Evolutionary conservation across 2,797 vertebrate genomes (phyloP), one percentile per base, ranked within the genome.

Genomic region (Acanthis flammea): DNA sequence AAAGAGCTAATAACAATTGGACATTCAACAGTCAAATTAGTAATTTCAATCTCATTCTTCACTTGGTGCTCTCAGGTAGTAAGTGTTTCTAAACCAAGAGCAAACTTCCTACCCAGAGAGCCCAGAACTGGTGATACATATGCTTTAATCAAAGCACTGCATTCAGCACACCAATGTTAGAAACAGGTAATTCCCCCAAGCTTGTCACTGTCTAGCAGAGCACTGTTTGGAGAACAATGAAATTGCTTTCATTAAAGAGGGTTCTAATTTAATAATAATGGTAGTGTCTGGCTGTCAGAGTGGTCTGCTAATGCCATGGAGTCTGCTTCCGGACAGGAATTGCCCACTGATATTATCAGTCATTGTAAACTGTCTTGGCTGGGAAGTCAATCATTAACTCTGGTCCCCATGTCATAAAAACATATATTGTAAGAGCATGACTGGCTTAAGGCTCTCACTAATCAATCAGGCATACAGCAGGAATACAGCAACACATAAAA

Each of bases 331-430:
- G 24, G 65, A 37, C 24, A 24, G 51, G 74, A 93, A 90, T 63
- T 77, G 47, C 95, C 57, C 62, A 23, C 63, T 6, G 62, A 44
- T 82, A 37, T 90, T 95, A 97, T 95, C 95, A 78, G 92, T 65
- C 2, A 1, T 91, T 76, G 96, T 97, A 97, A 98, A 97, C 84
- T 88, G 81, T 96, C 95, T 89, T 88, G 70, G 80, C 75, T 58
- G 15, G 1, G 2, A 24, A 72, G 97, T 98, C 98, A 98, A 96
- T 97, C 15, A 97, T 98, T 98, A 98, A 97, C 91, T 72, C 48
- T 6, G 53, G 75, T 87, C 80, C 33, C 27, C 60, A 2, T 48
- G 81, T 89, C 78, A 63, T 93, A 93, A 45, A 94, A 94, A 86
- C 82, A 87, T 80, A 10, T 54, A 51, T 72, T 63, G 65, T 86